These are phyloP conservation scores for Mormyrus proboscirostris DNA, from an alignment of 2,797 vertebrate species.

Conservation along the genomic window DNA sequence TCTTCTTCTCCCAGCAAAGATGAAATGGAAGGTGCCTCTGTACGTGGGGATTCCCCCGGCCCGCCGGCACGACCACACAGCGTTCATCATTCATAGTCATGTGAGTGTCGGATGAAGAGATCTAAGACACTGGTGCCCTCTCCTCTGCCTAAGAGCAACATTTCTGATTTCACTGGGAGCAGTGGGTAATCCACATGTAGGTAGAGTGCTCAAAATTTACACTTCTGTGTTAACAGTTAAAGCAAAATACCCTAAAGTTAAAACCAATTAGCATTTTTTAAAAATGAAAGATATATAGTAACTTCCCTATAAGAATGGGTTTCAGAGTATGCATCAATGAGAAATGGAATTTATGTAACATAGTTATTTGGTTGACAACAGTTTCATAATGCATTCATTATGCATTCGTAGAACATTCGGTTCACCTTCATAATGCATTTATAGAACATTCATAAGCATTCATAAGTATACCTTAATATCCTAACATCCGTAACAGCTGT, in stretches of 20 bases:
- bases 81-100: conserved; percentile 67
- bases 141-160: not conserved
- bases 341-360: not conserved
- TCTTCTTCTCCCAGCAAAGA: conserved; percentile 52
- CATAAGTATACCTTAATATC: not conserved
- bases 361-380: not conserved
- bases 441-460: not conserved
- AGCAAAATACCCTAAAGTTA: not conserved
- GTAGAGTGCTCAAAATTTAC: not conserved
- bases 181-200: not conserved
- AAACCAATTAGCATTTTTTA: not conserved
- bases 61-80: conserved; percentile 54
- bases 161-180: not conserved
- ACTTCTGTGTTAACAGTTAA: not conserved
- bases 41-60: conserved; percentile 62
- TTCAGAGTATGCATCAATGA: not conserved
- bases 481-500: not conserved
- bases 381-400: not conserved
- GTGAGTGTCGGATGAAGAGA: conserved; percentile 40
- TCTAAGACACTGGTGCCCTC: not conserved
- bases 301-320: not conserved
- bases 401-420: not conserved
- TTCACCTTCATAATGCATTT: not conserved
- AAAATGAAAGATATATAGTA: not conserved
- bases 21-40: conserved; percentile 71